phyloP scores from a whole-genome alignment of 2,797 vertebrate species.

The Rhinella marina region DNA sequence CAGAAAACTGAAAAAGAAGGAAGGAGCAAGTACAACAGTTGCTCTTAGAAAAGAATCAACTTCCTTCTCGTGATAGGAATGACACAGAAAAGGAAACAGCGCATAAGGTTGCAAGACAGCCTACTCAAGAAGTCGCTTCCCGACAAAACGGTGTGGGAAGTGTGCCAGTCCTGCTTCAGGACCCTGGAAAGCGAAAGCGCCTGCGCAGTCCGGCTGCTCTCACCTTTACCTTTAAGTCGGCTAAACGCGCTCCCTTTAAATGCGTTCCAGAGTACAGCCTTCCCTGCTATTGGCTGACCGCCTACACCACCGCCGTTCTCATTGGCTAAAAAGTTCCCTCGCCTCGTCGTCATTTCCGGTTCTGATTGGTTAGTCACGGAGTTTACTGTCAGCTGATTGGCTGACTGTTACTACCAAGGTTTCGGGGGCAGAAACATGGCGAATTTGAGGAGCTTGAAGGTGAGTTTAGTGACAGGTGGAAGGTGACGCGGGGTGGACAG shows the following conservation, averaged over 20 bases:
- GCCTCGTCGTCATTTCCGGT: neutral
- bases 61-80: too few species aligned
- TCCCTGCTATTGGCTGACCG: neutral
- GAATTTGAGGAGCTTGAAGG: constrained; percentile 62
- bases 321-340: neutral
- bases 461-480: constrained; percentile 9
- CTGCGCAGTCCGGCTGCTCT: too few species aligned
- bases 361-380: neutral
- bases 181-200: too few species aligned
- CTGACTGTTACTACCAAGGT: neutral
- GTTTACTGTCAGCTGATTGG: constrained; percentile 37
- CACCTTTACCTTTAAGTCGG: neutral
- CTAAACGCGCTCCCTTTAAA: neutral
- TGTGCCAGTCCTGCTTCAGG: too few species aligned
- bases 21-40: too few species aligned
- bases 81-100: too few species aligned
- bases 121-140: too few species aligned
- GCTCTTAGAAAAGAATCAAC: too few species aligned
- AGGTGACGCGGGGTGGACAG: neutral
- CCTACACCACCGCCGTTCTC: too few species aligned
- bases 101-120: too few species aligned
- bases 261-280: neutral
- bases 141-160: too few species aligned
- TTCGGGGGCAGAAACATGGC: constrained; percentile 53
- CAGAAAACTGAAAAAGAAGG: too few species aligned